Conservation (phyloP, 2,888 invertebrate species). For the Cheilosia vulpina region DNA sequence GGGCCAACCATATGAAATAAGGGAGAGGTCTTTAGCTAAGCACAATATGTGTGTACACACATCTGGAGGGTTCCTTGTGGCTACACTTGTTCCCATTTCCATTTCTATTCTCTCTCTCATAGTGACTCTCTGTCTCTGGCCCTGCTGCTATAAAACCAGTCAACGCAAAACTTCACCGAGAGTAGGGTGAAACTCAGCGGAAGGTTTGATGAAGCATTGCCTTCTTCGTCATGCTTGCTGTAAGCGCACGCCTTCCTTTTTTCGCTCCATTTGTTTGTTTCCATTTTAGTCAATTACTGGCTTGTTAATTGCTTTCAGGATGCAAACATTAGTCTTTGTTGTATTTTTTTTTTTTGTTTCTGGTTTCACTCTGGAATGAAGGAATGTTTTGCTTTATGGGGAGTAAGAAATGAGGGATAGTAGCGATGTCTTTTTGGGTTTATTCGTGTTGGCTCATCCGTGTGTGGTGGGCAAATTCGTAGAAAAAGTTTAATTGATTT, state of each 20-base stretch:
- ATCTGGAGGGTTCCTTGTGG: constrained; percentile 72
- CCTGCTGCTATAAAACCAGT: constrained; percentile 24
- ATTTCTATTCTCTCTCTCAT: constrained; percentile 65
- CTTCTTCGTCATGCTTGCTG: constrained; percentile 28
- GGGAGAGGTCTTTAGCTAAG: constrained; percentile 49
- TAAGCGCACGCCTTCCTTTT: constrained; percentile 57
- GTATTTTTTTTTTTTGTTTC: constrained; percentile 44
- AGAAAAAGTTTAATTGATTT: constrained; percentile 72
- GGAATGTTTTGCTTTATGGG: constrained; percentile 53
- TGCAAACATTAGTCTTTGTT: constrained; percentile 70
- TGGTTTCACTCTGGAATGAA: constrained; percentile 22
- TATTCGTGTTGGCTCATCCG: constrained; percentile 58
- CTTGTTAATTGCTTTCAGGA: constrained; percentile 81
- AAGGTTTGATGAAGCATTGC: constrained; percentile 54
- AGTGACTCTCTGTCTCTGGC: not conserved
- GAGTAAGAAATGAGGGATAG: constrained; percentile 63
- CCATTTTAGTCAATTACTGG: constrained; percentile 82
- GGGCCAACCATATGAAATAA: constrained; percentile 33
- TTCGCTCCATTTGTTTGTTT: constrained; percentile 78
- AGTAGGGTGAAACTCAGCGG: constrained; percentile 45
- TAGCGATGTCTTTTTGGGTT: constrained; percentile 62
- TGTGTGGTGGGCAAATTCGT: constrained; percentile 6
- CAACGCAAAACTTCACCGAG: constrained; percentile 52
- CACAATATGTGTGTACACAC: constrained; percentile 60
- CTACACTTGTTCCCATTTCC: constrained; percentile 71